A percentile compares a stretch with the other conserved stretches of the same genome.
These are phyloP conservation scores for Crotalus horridus DNA, from an alignment of 2,113 vertebrate genomes.

Conservation along the genomic window DNA sequence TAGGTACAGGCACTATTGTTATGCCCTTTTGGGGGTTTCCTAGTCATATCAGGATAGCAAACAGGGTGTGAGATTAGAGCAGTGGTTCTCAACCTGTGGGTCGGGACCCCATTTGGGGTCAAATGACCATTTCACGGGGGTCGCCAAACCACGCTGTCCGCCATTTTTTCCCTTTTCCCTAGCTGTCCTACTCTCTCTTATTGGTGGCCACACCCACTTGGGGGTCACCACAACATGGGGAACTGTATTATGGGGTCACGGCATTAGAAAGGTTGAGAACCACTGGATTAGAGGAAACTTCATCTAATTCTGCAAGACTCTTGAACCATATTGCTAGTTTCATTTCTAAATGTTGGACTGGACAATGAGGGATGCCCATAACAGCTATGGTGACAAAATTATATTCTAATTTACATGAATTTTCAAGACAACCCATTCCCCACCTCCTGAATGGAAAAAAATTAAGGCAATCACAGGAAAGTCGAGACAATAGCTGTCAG, in stretches of 20 bases:
- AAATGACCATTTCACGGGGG: no score
- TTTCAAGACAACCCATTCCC: constrained; percentile 26
- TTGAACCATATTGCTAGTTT: not conserved
- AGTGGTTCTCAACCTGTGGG: no score
- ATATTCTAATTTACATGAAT: constrained; percentile 1
- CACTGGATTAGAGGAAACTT: no score
- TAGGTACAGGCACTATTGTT: not conserved
- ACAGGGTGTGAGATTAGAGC: not conserved
- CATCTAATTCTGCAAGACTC: not conserved
- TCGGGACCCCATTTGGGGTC: no score
- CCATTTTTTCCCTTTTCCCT: no score
- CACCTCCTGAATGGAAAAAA: constrained; percentile 12
- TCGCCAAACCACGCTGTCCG: no score
- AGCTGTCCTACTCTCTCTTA: no score
- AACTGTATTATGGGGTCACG: no score
- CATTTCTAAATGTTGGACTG: not conserved
- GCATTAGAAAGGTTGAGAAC: no score
- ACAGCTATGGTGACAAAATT: not conserved
- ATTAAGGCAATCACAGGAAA: constrained; percentile 31
- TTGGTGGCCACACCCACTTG: no score
- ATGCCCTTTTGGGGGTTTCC: not conserved
- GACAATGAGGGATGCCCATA: not conserved
- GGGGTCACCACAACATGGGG: no score
- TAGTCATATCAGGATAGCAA: not conserved
- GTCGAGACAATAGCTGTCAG: constrained; percentile 48